Percentiles rank a stretch among this genome's conserved stretches.
phyloP scores from a whole-genome alignment of 1,140 invertebrate species.

The Scaptodrosophila lebanonensis region DNA sequence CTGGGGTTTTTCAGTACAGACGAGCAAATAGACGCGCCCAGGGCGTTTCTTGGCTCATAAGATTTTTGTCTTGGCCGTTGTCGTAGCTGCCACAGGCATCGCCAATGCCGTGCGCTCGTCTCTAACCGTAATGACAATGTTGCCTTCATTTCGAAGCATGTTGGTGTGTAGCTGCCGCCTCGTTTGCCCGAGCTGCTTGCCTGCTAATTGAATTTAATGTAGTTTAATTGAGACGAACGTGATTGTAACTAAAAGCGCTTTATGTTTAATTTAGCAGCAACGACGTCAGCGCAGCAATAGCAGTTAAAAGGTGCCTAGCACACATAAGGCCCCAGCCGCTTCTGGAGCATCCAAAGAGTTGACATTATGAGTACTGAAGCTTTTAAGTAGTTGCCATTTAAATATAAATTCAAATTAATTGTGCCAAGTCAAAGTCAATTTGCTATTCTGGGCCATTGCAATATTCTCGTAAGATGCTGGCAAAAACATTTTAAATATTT shows the following conservation, averaged over 20 bases:
- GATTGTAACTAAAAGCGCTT: constrained; percentile 74
- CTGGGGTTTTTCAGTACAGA: too few relatives aligned
- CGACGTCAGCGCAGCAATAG: neutral
- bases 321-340: constrained; percentile 11
- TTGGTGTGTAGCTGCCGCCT: constrained; percentile 4
- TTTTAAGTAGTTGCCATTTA: constrained; percentile 63
- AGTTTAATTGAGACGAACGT: constrained; percentile 76
- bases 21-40: too few relatives aligned
- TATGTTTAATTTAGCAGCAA: constrained; percentile 73
- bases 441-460: too few relatives aligned
- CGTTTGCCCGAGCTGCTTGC: constrained; percentile 42
- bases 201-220: constrained; percentile 75
- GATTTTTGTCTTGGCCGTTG: constrained; percentile 8
- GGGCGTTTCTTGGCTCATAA: constrained; percentile 29
- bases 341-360: constrained; percentile 21
- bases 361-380: constrained; percentile 34
- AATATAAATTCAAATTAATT: constrained; percentile 44
- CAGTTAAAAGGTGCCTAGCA: neutral
- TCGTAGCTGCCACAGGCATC: constrained; percentile 3
- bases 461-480: neutral
- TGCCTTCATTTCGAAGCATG: constrained; percentile 45
- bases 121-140: constrained; percentile 65
- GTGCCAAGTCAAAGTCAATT: neutral
- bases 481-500: constrained; percentile 62
- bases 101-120: constrained; percentile 9